phyloP scores from a whole-genome alignment of 1,140 invertebrate genomes.

The Rhopalosiphum padi region DNA sequence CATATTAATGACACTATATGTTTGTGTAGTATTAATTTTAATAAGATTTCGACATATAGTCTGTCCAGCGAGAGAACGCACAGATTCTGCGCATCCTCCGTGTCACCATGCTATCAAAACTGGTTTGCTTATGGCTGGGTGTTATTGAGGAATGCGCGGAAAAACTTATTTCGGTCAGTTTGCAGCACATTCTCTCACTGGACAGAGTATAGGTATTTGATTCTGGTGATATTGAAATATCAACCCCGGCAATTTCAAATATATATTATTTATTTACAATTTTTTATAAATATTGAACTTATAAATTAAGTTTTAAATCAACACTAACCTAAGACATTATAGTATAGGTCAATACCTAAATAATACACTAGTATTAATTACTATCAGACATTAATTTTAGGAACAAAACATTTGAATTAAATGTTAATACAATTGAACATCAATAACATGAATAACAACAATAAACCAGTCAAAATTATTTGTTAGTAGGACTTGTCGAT shows the following conservation, averaged over 20 bases:
- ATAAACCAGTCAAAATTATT: background rate
- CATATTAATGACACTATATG: no score
- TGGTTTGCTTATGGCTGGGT: no score
- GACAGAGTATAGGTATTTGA: background rate
- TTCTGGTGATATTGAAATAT: background rate
- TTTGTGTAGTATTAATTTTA: no score
- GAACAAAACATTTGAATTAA: background rate
- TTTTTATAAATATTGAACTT: background rate
- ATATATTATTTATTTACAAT: background rate
- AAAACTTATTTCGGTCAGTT: no score
- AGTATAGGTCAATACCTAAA: background rate
- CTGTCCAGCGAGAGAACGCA: no score
- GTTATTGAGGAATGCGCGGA: no score
- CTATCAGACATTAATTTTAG: background rate
- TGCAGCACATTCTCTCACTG: no score
- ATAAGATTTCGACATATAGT: no score
- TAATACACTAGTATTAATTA: background rate
- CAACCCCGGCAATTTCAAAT: background rate
- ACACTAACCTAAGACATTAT: background rate
- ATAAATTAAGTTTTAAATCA: background rate
- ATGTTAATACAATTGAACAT: background rate
- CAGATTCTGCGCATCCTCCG: no score
- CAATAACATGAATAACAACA: background rate
- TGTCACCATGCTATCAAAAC: no score
- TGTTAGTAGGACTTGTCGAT: background rate